These are phyloP conservation scores for Pteronotus mesoamericanus DNA, from an alignment of 2,797 vertebrate genomes.

Conservation along the genomic window DNA sequence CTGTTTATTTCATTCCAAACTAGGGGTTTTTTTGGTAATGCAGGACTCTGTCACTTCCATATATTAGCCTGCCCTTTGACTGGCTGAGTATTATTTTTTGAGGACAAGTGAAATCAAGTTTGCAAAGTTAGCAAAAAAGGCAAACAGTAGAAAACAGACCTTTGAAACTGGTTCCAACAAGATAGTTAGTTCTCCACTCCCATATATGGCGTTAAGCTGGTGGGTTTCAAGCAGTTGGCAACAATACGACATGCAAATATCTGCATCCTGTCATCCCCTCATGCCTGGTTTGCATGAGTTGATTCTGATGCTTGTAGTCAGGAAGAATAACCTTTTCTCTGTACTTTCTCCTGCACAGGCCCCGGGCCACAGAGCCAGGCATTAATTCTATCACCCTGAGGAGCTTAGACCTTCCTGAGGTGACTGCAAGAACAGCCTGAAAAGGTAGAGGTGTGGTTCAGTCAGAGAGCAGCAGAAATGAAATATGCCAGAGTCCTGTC, in stretches of 20 bases:
- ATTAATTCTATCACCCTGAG: neutral
- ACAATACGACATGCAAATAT: neutral
- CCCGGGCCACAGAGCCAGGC: neutral
- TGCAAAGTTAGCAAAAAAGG: neutral
- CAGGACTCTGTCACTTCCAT: neutral
- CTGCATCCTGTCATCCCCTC: neutral
- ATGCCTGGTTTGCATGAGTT: neutral
- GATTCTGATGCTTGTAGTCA: too few relatives aligned
- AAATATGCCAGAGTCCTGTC: fast-evolving
- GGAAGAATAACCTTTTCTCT: neutral
- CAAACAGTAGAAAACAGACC: neutral
- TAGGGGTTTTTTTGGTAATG: neutral
- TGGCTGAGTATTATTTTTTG: neutral
- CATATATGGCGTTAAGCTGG: fast-evolving
- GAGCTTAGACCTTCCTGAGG: neutral
- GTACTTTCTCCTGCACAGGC: neutral
- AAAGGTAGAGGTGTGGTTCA: neutral
- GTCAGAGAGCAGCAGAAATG: fast-evolving
- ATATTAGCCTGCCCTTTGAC: neutral
- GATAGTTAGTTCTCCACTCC: neutral
- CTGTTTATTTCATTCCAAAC: neutral
- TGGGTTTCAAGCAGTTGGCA: neutral
- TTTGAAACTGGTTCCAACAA: neutral
- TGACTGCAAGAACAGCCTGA: neutral
- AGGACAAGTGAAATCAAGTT: neutral